Conservation (phyloP, 92 coral and sea anemone genomes). For the Paramuricea clavata region DNA sequence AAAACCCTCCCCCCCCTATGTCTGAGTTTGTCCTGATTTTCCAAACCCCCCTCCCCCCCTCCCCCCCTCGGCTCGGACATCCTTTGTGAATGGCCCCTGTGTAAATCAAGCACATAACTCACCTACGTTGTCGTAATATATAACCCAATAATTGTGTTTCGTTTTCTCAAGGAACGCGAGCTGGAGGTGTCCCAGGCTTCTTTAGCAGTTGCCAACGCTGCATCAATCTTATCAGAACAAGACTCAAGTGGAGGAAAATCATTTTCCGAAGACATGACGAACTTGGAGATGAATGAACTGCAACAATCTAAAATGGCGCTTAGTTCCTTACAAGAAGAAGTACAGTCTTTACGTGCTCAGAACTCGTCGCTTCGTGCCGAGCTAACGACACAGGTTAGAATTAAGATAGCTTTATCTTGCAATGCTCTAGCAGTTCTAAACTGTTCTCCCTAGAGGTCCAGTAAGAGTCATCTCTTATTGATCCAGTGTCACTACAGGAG, state of each 20-base stretch:
- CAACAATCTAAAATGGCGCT: constrained; percentile 77
- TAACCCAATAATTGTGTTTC: not conserved
- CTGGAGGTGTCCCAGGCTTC: constrained; percentile 91
- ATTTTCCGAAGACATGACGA: constrained; percentile 65
- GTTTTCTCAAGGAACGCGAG: constrained; percentile 70
- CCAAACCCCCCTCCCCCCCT: no score
- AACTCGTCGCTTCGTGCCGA: constrained; percentile 80
- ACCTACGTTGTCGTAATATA: no score
- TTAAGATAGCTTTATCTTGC: no score
- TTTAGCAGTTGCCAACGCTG: constrained; percentile 95
- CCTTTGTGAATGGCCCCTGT: no score
- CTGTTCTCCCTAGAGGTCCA: no score
- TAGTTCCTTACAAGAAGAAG: constrained; percentile 79
- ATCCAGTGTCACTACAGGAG: no score
- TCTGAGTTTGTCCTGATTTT: no score
- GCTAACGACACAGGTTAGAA: no score
- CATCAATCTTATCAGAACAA: constrained; percentile 87
- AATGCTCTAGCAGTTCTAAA: not conserved
- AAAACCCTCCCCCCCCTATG: no score
- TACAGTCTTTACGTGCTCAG: constrained; percentile 70
- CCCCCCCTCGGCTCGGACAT: no score
- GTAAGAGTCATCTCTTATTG: no score
- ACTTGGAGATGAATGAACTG: constrained; percentile 83
- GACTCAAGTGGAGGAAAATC: constrained; percentile 56
- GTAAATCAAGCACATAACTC: no score